These are phyloP conservation scores for Callimorpha dominula DNA, from an alignment of 2,888 invertebrate genomes.

Conservation along the genomic window DNA sequence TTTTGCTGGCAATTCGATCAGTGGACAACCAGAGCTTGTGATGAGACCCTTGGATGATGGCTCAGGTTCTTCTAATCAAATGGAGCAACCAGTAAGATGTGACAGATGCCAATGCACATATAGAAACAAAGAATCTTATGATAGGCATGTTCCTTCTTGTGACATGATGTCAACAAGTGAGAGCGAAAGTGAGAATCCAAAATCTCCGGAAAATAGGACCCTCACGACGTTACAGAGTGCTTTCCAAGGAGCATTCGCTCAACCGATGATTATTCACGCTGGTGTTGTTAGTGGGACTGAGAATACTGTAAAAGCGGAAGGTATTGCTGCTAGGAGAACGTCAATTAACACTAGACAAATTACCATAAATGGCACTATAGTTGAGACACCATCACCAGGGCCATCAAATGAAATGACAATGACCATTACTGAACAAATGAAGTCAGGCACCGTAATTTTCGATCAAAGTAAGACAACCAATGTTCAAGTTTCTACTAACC, in stretches of 20 bases:
- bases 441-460: conserved; percentile 81
- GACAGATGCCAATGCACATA: conserved; percentile 95
- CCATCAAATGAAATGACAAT: conserved; percentile 83
- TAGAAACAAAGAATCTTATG: conserved; percentile 93
- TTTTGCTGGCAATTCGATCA: conserved; percentile 83
- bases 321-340: conserved; percentile 81
- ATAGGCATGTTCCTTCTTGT: conserved; percentile 92
- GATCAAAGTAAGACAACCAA: conserved; percentile 82
- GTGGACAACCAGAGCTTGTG: conserved; percentile 80
- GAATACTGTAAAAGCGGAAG: conserved; percentile 81
- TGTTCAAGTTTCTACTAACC: conserved; percentile 80
- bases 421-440: conserved; percentile 84
- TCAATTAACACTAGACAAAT: conserved; percentile 85
- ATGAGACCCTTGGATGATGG: conserved; percentile 81
- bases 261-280: conserved; percentile 83
- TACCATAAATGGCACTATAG: conserved; percentile 84
- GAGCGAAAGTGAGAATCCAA: conserved; percentile 91
- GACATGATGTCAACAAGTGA: conserved; percentile 93
- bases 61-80: conserved; percentile 75
- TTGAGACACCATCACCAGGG: conserved; percentile 85
- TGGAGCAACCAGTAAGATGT: conserved; percentile 93
- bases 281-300: conserved; percentile 81
- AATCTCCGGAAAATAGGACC: conserved; percentile 85
- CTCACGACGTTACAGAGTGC: conserved; percentile 83
- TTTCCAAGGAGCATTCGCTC: conserved; percentile 83